Conservation (phyloP, 2,797 vertebrate species). For the Megaceryle alcyon region DNA sequence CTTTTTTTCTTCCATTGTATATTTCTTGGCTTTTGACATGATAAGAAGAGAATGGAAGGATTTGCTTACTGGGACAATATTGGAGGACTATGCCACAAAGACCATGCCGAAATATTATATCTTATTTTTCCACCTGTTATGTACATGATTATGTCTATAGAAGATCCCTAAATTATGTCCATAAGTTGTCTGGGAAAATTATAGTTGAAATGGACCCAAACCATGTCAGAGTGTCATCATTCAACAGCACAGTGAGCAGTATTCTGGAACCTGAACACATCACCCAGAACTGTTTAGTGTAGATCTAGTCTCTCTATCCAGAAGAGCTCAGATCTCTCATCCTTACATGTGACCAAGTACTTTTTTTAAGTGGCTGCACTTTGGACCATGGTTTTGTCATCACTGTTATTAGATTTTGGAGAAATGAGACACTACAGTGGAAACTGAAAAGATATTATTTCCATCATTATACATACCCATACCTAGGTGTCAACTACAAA, state of each 20-base stretch:
- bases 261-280: background rate
- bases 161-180: background rate
- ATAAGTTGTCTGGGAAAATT: background rate
- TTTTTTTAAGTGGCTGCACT: background rate
- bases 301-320: background rate
- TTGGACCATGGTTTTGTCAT: background rate
- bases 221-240: background rate
- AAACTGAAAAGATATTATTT: background rate
- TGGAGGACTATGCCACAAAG: background rate
- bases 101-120: background rate
- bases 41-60: background rate
- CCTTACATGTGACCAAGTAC: background rate
- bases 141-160: background rate
- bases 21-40: background rate
- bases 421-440: background rate
- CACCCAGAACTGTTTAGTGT: background rate
- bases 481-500: background rate
- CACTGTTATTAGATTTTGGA: background rate
- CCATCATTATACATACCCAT: background rate
- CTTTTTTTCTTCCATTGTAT: background rate
- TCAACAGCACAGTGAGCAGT: background rate
- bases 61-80: background rate
- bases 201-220: background rate
- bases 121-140: background rate
- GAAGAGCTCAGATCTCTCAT: background rate